Evolutionary conservation across 2,888 invertebrate species (phyloP).

Genomic region (Candidula unifasciata): DNA sequence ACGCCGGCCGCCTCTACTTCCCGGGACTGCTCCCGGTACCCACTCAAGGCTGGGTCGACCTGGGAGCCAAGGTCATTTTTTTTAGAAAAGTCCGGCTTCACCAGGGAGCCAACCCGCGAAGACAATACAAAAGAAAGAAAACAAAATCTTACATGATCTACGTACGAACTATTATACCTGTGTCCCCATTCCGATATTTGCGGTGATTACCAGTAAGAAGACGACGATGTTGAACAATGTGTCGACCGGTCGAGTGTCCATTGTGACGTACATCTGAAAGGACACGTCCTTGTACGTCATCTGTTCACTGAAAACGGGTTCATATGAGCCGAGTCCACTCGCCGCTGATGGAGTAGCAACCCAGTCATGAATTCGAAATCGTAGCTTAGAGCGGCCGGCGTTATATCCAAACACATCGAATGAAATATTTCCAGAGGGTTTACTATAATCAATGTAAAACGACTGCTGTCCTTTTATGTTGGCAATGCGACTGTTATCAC

Average conservation of each 20-base stretch:
- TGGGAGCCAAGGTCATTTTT: too few relatives aligned
- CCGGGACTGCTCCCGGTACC: too few relatives aligned
- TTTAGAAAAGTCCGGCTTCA: too few relatives aligned
- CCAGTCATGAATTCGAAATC: neutral
- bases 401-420: neutral
- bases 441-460: neutral
- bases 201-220: slow-evolving; percentile 63
- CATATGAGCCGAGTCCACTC: neutral
- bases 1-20: too few relatives aligned
- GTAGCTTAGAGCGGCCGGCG: neutral
- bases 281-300: neutral
- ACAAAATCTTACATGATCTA: slow-evolving; percentile 54
- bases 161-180: too few relatives aligned
- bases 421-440: neutral
- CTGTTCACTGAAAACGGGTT: too few relatives aligned
- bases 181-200: slow-evolving; percentile 79
- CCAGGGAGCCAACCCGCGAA: too few relatives aligned
- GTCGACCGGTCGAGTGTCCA: slow-evolving; percentile 58
- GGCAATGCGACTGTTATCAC: neutral
- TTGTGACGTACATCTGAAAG: slow-evolving; percentile 53
- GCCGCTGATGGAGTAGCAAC: neutral
- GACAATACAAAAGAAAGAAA: neutral
- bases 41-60: too few relatives aligned
- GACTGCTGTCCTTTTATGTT: neutral
- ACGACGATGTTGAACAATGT: slow-evolving; percentile 62